phyloP scores from a whole-genome alignment of 1,140 invertebrate species.

The Drosophila truncata region DNA sequence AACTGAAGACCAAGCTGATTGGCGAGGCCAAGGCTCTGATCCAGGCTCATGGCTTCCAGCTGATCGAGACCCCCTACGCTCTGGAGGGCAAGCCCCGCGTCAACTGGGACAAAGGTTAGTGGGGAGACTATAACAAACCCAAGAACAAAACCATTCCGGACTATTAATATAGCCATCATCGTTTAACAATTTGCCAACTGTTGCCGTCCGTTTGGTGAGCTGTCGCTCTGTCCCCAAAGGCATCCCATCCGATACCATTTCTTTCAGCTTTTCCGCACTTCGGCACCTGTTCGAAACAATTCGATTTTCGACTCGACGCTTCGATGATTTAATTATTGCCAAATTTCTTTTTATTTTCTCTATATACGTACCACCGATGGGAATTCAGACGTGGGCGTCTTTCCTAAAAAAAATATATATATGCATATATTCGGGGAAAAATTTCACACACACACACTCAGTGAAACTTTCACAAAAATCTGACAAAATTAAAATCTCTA shows the following conservation, averaged over 20 bases:
- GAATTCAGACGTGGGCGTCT: conserved; percentile 59
- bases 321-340: conserved; percentile 81
- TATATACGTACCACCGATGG: conserved; percentile 22
- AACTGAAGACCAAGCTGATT: conserved; percentile 88
- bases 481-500: conserved; percentile 51
- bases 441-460: conserved; percentile 22
- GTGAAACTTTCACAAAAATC: conserved; percentile 11
- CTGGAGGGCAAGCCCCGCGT: conserved; percentile 95
- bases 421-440: conserved; percentile 30
- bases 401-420: conserved; percentile 35
- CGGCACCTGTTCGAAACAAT: conserved; percentile 80
- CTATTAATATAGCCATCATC: conserved; percentile 46
- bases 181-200: conserved; percentile 59
- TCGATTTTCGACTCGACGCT: conserved; percentile 68
- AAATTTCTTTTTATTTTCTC: conserved; percentile 49
- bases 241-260: conserved; percentile 8
- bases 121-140: background rate
- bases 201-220: conserved; percentile 59
- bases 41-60: conserved; percentile 91
- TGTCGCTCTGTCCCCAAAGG: conserved; percentile 48
- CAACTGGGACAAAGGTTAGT: conserved; percentile 93
- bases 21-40: conserved; percentile 91
- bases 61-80: conserved; percentile 92
- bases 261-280: conserved; percentile 46
- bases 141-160: background rate